Base-by-base conservation (phyloP, 2,113 vertebrate species). In the Seriola dumerili region DNA sequence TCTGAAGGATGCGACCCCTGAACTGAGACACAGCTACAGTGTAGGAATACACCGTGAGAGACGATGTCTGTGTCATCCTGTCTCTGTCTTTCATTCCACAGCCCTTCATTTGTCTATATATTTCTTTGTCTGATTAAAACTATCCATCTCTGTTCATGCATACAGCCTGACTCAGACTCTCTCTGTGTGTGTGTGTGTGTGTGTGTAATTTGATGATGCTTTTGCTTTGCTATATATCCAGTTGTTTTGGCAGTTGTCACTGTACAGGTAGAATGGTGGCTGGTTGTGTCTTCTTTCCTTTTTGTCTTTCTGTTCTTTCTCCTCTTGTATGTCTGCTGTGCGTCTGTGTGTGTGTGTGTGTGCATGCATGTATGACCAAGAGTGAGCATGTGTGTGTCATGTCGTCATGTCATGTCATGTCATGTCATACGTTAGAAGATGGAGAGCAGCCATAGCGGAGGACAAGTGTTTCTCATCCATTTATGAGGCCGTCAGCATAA, bases 401-500 rank as follows among this genome's bases (percentile, higher is more conserved):
- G 73, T 79, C 66, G 55, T 78, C 63, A 63, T 78, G 73, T 79
- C 66, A 63, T 71, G 63, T 72, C 40, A 59, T 77, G 63, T 74
- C 58, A 55, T 54, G 76, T 85, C 32, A 23, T 77, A 68, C 44
- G 62, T 67, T 25, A 81, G 16, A 69, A 59, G 68, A 80, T 58
- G 38, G 70, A 78, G 70, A 67, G 73, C 75, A 78, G 76, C 59
- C 81, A 66, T 13, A 76, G 72, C 78, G 84, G 86, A 88, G 80
- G 84, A 92, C 89, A 78, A 70, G 70, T 52, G 16, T 84, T 85
- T 78, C 74, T 87, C 80, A 88, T 90, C 77, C 84, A 57, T 85
- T 88, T 87, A 87, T 81, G 86, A 84, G 48, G 82, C 82, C 25
- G 10, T 84, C 86, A 90, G 88, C 86, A 90, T 75, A 48, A 85